Evolutionary conservation across 2,113 vertebrate species (phyloP), one percentile per base, ranked within the genome.

Genomic region (Campylomormyrus numenius): DNA sequence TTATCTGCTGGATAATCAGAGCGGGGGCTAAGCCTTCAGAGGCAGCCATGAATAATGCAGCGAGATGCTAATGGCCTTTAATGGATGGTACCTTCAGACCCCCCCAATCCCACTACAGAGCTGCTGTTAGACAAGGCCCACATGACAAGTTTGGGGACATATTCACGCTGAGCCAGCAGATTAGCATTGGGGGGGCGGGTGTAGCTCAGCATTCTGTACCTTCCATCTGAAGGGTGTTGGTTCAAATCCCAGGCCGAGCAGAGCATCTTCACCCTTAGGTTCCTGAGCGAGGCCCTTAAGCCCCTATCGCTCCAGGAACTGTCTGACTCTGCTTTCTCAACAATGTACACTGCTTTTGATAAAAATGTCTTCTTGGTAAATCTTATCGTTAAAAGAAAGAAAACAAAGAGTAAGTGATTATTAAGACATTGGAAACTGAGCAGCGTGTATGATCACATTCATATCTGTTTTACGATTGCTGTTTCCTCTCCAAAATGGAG

Each of bases 1-100:
- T 62, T n/a, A 58, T 62, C 52, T 85, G 89, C 89, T 49, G 50
- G 46, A 80, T 77, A 85, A 89, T 89, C 74, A 56, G 35, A 48
- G 62, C 9, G 77, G 89, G 83, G 89, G 35, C 49, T 15, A 24
- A 58, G 50, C 31, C 70, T 58, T 45, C 66, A 11, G 31, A 31
- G 27, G 10, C 52, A 31, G 15, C 35, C 39, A 85, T 89, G 89
- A 89, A 89, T 89, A 62, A 89, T 89, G 89, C 52, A 89, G 53
- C 0, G 35, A n/a, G 77, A 85, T 39, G n/a, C 77, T 89, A 89
- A 89, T 85, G 80, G 39, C 3, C 39, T 27, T 89, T 89, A 89
- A 85, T 89, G 42, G 77, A 89, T 53, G 24, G 84, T 74, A 88
- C 48, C 62, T 84, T 87, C 49, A 53, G 85, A 9, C 17, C 74